A percentile compares a stretch with the other conserved stretches of the same genome.
These are phyloP conservation scores for Gopherus flavomarginatus DNA, from an alignment of 2,113 vertebrate species.

Conservation along the genomic window DNA sequence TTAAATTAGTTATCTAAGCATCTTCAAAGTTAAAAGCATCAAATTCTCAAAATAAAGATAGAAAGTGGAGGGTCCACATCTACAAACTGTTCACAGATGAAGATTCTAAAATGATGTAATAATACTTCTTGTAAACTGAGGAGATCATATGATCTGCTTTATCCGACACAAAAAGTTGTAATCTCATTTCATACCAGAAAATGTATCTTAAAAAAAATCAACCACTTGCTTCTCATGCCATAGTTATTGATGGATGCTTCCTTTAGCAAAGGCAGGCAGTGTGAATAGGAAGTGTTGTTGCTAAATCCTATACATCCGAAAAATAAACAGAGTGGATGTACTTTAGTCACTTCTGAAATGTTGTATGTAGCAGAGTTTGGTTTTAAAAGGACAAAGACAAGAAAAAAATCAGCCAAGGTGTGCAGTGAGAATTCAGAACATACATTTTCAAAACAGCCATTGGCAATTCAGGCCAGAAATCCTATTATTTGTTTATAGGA, in stretches of 20 bases:
- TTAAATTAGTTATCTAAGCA: not conserved
- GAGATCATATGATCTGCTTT: not conserved
- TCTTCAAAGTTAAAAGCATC: slow-evolving; percentile 12
- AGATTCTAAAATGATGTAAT: not conserved
- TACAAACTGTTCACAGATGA: not conserved
- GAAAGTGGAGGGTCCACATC: not conserved
- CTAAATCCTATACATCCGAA: slow-evolving; percentile 1
- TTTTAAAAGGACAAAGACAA: slow-evolving; percentile 36
- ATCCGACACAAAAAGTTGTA: not conserved
- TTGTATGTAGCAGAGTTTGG: not conserved
- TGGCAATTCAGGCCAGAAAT: slow-evolving; percentile 19
- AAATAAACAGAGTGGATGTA: not conserved
- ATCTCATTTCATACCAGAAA: not conserved
- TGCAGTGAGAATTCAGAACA: slow-evolving; percentile 33
- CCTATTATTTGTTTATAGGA: slow-evolving; percentile 24
- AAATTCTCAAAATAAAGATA: not conserved
- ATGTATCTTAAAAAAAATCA: not conserved
- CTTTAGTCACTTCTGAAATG: slow-evolving; percentile 11
- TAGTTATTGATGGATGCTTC: not conserved
- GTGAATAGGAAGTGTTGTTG: not conserved
- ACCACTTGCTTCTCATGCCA: not conserved
- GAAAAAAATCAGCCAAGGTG: slow-evolving; percentile 18
- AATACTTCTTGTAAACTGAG: not conserved
- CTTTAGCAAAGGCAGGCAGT: not conserved
- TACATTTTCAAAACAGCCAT: slow-evolving; percentile 33